These are phyloP conservation scores for Diploptera punctata DNA, from an alignment of 2,888 invertebrate genomes.

Conservation along the genomic window DNA sequence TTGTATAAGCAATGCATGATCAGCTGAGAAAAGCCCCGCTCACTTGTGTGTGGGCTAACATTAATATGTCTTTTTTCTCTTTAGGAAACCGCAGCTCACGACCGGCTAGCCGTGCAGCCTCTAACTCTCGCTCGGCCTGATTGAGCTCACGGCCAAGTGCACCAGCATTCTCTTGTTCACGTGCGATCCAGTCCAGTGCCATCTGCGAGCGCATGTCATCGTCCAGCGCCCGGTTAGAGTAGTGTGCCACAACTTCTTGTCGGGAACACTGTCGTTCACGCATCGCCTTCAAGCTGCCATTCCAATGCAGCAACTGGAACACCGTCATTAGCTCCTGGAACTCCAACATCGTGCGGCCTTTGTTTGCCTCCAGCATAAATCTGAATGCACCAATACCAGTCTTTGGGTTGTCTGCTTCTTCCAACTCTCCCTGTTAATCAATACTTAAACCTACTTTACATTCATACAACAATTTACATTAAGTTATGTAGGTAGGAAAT, in stretches of 20 bases:
- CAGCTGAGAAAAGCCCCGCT: conserved; percentile 42
- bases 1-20: too few species aligned
- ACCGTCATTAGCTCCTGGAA: conserved; percentile 98
- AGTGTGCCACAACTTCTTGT: conserved; percentile 92
- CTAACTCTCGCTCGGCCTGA: conserved; percentile 85
- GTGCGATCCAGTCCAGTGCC: conserved; percentile 94
- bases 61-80: conserved; percentile 93
- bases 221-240: conserved; percentile 89
- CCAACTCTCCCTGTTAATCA: conserved; percentile 49
- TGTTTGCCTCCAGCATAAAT: conserved; percentile 69
- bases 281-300: conserved; percentile 95
- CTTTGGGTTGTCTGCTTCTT: conserved; percentile 65
- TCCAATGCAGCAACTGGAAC: conserved; percentile 95
- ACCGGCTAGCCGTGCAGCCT: conserved; percentile 85
- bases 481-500: too few species aligned
- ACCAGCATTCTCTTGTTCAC: conserved; percentile 72
- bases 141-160: conserved; percentile 82
- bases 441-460: conserved; percentile 14
- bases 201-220: conserved; percentile 96
- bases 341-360: conserved; percentile 88
- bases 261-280: conserved; percentile 92
- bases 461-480: too few species aligned
- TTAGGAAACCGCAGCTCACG: conserved; percentile 92
- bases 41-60: conserved; percentile 87
- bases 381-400: conserved; percentile 78